phyloP scores from a whole-genome alignment of 30 jellyfish, hydroid and myxozoan genomes.

The Aurelia sp. region DNA sequence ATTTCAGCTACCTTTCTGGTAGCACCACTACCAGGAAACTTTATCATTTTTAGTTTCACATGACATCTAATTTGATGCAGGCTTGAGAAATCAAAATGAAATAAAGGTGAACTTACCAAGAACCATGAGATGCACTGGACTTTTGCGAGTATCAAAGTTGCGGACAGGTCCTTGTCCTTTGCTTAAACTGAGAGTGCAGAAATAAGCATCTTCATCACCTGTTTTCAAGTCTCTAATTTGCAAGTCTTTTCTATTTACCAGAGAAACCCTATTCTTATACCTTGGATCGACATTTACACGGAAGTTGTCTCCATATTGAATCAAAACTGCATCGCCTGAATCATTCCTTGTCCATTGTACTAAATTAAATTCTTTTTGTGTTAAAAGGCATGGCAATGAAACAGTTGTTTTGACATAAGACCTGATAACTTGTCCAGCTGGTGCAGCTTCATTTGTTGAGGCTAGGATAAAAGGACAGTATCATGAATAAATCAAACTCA shows the following conservation, averaged over 20 bases:
- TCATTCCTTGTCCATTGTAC: constrained; percentile 83
- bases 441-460: constrained; percentile 34
- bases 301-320: constrained; percentile 10
- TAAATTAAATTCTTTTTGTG: constrained; percentile 7
- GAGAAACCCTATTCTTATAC: constrained; percentile 35
- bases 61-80: too few relatives aligned
- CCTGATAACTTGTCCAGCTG: constrained; percentile 43
- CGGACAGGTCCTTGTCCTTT: too few relatives aligned
- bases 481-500: neutral
- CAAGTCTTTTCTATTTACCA: constrained; percentile 46
- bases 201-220: constrained; percentile 62
- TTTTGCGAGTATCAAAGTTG: too few relatives aligned
- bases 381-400: constrained; percentile 47
- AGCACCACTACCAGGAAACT: too few relatives aligned
- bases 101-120: constrained; percentile 41
- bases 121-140: constrained; percentile 6
- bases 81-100: neutral
- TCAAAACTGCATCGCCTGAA: constrained; percentile 33
- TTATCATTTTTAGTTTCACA: too few relatives aligned
- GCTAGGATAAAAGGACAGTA: neutral
- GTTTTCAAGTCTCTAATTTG: constrained; percentile 50
- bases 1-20: too few relatives aligned
- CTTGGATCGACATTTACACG: constrained; percentile 27
- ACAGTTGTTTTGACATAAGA: constrained; percentile 67
- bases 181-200: constrained; percentile 24